Evolutionary conservation across 1,140 invertebrate genomes (phyloP), one percentile per base, ranked within the genome.

Genomic region (Piezodorus guildinii): DNA sequence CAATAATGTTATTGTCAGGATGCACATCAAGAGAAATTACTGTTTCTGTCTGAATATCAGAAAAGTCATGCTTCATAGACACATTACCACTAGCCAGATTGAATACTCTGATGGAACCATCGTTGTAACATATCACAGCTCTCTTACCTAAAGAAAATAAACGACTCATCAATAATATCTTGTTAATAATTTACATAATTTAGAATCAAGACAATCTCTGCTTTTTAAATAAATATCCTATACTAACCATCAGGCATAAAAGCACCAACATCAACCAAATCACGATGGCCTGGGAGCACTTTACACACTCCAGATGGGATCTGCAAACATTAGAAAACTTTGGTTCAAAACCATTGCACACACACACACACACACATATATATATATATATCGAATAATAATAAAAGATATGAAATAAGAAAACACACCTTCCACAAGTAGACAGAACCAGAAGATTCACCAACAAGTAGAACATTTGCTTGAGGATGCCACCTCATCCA

Each of bases 211-310:
- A 56, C 3, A n/a, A n/a, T n/a, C n/a, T n/a, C n/a, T 23, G 52
- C 9, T 14, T 15, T 17, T 19, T 21, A 21, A 19, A 56, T 15
- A 23, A 56, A 56, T 14, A 19, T 17, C 21, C 3, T 8, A 10
- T 17, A 34, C 25, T 8, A 34, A 60, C 58, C 58, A 60, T 60
- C 58, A 17, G 58, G 58, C 58, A 60, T 60, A 21, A 60, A 60
- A 17, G 43, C n/a, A 19, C 58, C 58, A 39, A 23, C 58, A 43
- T 60, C 58, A 17, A 34, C 34, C 6, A 34, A n/a, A 17, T 17
- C 15, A 9, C 14, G 12, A 17, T 60, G n/a, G 8, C 34, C 58
- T 17, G 27, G 25, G 3, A 60, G 25, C 2, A 60, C 34, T 34
- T 60, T 60, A 44, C 58, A 60, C 6, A 12, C 25, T 10, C 58